A percentile compares a stretch with the other conserved stretches of the same genome.
Evolutionary conservation across 2,888 invertebrate species (phyloP).

Genomic region (Watsonalla cultraria): DNA sequence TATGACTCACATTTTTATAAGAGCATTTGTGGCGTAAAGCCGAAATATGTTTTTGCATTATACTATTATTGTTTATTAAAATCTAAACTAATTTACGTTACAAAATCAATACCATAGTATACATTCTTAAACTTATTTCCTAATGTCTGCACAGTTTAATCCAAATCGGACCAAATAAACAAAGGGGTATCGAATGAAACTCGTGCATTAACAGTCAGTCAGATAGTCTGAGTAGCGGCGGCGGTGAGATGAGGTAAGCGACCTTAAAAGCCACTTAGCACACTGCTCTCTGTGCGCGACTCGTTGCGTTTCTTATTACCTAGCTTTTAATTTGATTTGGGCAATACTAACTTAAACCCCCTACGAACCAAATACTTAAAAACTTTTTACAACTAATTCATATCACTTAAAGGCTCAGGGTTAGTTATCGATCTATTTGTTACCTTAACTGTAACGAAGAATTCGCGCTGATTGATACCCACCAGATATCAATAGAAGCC

Average conservation of each 20-base stretch:
- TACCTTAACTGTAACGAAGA: conserved; percentile 14
- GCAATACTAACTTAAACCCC: conserved; percentile 33
- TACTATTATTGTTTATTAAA: too few species aligned
- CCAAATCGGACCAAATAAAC: conserved; percentile 45
- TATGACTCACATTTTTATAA: too few species aligned
- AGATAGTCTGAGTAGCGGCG: conserved; percentile 45
- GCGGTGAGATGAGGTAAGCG: conserved; percentile 70
- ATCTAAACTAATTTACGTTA: too few species aligned
- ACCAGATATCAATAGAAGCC: conserved; percentile 42
- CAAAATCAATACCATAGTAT: too few species aligned
- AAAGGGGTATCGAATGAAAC: conserved; percentile 45
- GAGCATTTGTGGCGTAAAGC: too few species aligned
- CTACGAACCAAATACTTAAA: background rate
- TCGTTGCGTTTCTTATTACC: conserved; percentile 67
- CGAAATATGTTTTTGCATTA: too few species aligned
- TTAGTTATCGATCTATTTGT: conserved; percentile 13
- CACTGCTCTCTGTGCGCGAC: conserved; percentile 45
- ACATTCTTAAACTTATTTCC: background rate
- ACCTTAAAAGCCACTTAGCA: conserved; percentile 75
- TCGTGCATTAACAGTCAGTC: conserved; percentile 53
- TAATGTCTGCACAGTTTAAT: conserved; percentile 19
- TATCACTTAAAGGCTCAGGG: conserved; percentile 3
- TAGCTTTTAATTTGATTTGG: conserved; percentile 59
- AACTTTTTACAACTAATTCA: conserved; percentile 10
- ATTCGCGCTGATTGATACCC: conserved; percentile 26